Base-by-base conservation (phyloP, 2,113 vertebrate genomes). In the Myotis davidii region DNA sequence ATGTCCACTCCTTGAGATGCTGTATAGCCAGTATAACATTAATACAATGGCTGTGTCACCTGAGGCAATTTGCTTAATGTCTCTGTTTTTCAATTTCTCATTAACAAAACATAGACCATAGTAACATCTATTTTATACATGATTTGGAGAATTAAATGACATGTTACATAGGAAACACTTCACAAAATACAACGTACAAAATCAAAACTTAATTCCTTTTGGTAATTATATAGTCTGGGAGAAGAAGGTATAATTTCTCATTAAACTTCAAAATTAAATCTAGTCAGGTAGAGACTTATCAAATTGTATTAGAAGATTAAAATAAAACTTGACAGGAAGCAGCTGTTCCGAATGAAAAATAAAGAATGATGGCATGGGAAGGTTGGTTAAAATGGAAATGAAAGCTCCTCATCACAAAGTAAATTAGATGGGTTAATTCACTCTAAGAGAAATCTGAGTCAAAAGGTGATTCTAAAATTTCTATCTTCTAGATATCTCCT, bases 241-340 rank as follows among this genome's bases (percentile, higher is more conserved):
- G 10, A 14, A 74, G 48, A 91, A 88, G 48, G n/a, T 93, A 64
- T 78, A 39, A 78, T 65, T 94, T 89, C 45, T 86, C 50, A 67
- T 67, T 87, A 76, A 87, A 9, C 1, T 92, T 95, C 64, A 21
- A 90, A 39, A 82, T 92, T 83, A 87, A 79, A 91, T 70, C 89
- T 45, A 78, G 2, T 88, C 20, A n/a, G 32, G 6, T n/a, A 88
- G 9, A 50, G 78, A 32, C 54, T 50, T 73, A 4, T 37, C 11
- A 90, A 92, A 42, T 50, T 89, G 2, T 73, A 37, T 42, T 73
- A 89, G n/a, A 89, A 86, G 74, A 74, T 86, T 83, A 69, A 18
- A 77, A 85, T 50, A 89, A 88, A 74, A 84, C 29, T 52, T 56
- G 7, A 84, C 64, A 74, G 73, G 34, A 81, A 87, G 3, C 18